phyloP scores from a whole-genome alignment of 2,797 vertebrate species.

The Pagetopsis macropterus region DNA sequence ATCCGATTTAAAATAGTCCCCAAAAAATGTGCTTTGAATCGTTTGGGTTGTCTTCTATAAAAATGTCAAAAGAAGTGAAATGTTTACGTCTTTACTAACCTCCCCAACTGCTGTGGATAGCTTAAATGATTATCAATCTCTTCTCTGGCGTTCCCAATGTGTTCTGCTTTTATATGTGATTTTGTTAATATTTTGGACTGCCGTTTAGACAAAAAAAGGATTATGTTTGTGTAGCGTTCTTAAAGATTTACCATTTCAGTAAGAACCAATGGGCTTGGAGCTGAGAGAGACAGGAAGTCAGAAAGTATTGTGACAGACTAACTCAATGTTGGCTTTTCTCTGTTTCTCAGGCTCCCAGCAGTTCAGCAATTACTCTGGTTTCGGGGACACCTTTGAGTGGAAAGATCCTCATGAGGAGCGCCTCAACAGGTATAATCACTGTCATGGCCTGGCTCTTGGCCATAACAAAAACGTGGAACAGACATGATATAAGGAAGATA shows the following conservation, averaged over 20 bases:
- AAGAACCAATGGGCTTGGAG: not conserved
- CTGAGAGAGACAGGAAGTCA: not conserved
- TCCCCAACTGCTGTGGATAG: too few relatives aligned
- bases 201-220: too few relatives aligned
- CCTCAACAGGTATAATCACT: constrained; percentile 49
- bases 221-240: not conserved
- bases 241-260: too few relatives aligned
- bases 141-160: too few relatives aligned
- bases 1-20: not conserved
- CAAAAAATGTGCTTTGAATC: not conserved
- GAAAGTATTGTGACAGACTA: too few relatives aligned
- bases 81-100: not conserved
- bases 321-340: not conserved
- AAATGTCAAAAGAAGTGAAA: not conserved
- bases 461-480: too few relatives aligned
- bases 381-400: constrained; percentile 71
- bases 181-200: too few relatives aligned
- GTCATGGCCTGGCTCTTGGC: fast-evolving
- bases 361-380: constrained; percentile 74
- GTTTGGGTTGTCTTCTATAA: not conserved
- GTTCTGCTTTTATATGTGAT: too few relatives aligned
- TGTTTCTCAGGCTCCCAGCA: constrained; percentile 73
- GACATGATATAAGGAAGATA: too few relatives aligned
- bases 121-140: too few relatives aligned
- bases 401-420: not conserved